phyloP scores from a whole-genome alignment of 2,797 vertebrate genomes.

The Dendrocincla tyrannina region DNA sequence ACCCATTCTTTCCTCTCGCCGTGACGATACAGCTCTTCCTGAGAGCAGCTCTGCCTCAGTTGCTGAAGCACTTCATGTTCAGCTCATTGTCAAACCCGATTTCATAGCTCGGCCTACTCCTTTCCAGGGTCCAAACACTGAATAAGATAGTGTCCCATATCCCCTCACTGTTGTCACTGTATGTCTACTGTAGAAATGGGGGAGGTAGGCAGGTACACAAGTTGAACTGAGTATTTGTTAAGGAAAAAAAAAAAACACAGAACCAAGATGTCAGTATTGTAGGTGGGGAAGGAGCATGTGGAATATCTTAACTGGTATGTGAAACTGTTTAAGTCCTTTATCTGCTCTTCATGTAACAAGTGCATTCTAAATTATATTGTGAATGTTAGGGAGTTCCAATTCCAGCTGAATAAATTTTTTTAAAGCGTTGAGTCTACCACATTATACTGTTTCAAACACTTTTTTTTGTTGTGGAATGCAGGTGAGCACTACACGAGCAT shows the following conservation, averaged over 20 bases:
- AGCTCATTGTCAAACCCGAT: conserved; percentile 52
- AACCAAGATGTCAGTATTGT: conserved; percentile 66
- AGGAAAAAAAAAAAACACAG: not conserved
- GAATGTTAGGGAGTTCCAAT: conserved; percentile 76
- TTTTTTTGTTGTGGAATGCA: conserved; percentile 54
- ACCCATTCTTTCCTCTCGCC: conserved; percentile 43
- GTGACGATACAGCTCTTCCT: conserved; percentile 68
- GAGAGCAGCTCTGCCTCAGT: conserved; percentile 66
- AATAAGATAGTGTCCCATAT: conserved; percentile 57
- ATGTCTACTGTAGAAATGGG: conserved; percentile 33
- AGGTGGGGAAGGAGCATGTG: conserved; percentile 65
- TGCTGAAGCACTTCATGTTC: conserved; percentile 63
- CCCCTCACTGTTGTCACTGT: conserved; percentile 66
- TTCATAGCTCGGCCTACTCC: conserved; percentile 39
- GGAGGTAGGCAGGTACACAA: conserved; percentile 11
- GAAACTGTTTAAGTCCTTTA: conserved; percentile 71
- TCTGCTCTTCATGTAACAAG: conserved; percentile 77
- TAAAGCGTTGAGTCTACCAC: conserved; percentile 60
- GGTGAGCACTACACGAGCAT: conserved; percentile 65
- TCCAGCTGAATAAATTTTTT: conserved; percentile 74
- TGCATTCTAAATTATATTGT: conserved; percentile 77
- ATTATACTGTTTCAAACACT: conserved; percentile 48
- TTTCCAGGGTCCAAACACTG: conserved; percentile 73
- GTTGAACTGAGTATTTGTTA: conserved; percentile 33
- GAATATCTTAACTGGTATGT: conserved; percentile 71